Evolutionary conservation across 2,888 invertebrate genomes (phyloP).

Genomic region (Hirudinaria manillensis): DNA sequence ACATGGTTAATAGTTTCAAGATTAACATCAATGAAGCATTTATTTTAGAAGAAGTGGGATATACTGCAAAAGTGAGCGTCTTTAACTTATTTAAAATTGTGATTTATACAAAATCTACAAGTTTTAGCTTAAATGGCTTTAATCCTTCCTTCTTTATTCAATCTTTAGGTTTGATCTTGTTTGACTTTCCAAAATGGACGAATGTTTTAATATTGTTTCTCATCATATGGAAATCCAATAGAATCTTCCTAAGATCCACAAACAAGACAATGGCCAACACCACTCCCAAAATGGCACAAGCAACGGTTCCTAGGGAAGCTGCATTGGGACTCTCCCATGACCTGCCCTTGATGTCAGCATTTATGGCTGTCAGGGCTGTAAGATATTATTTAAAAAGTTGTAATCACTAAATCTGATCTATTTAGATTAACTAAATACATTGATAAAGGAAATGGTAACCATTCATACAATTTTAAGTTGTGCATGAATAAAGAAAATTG

Average conservation of each 20-base stretch:
- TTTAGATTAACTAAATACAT: background rate
- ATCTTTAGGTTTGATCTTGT: slow-evolving; percentile 31
- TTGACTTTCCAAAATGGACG: background rate
- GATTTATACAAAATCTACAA: too few species aligned
- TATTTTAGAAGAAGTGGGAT: too few species aligned
- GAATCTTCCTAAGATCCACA: slow-evolving; percentile 39
- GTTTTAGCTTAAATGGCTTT: too few species aligned
- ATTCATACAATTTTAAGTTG: too few species aligned
- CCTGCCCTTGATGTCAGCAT: slow-evolving; percentile 35
- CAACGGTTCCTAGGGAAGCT: slow-evolving; percentile 36
- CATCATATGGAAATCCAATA: slow-evolving; percentile 37
- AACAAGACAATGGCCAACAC: slow-evolving; percentile 35
- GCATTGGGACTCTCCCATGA: slow-evolving; percentile 36
- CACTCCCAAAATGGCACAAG: slow-evolving; percentile 36
- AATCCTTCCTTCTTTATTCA: too few species aligned
- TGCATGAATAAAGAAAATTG: too few species aligned
- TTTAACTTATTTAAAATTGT: too few species aligned
- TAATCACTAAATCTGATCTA: background rate
- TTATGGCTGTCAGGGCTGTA: slow-evolving; percentile 35
- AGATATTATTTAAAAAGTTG: too few species aligned
- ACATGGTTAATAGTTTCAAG: too few species aligned
- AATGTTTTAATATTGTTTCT: slow-evolving; percentile 27
- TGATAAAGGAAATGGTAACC: too few species aligned
- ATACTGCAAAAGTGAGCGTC: too few species aligned
- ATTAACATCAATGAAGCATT: too few species aligned